Percentiles rank a stretch among this genome's conserved stretches.
Evolutionary conservation across 2,888 invertebrate genomes (phyloP).

Genomic region (Oithona nana): DNA sequence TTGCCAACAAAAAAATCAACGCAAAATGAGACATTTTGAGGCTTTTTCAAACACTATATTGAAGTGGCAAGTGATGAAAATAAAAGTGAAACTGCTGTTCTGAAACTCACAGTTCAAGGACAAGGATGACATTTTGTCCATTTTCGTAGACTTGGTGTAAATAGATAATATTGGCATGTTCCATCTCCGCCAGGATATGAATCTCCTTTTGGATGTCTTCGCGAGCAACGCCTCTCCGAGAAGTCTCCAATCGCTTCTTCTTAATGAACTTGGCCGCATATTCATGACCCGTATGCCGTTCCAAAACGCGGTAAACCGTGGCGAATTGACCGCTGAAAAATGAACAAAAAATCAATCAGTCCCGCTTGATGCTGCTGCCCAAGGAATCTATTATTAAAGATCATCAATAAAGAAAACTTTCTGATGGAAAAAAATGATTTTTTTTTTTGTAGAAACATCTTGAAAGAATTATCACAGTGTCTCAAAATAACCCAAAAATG

Average conservation of each 20-base stretch:
- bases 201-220: conserved; percentile 41
- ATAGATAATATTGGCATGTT: conserved; percentile 42
- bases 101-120: conserved; percentile 37
- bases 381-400: too few relatives aligned
- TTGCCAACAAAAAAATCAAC: too few relatives aligned
- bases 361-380: not conserved
- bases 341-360: not conserved
- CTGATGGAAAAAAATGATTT: too few relatives aligned
- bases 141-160: conserved; percentile 42
- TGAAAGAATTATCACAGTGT: too few relatives aligned
- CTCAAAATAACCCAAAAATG: too few relatives aligned
- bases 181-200: conserved; percentile 35
- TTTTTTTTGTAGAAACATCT: too few relatives aligned
- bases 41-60: too few relatives aligned
- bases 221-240: conserved; percentile 36
- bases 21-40: too few relatives aligned
- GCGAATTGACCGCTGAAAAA: conserved; percentile 42
- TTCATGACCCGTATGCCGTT: conserved; percentile 33
- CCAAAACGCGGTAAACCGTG: conserved; percentile 37
- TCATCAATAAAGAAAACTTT: too few relatives aligned
- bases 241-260: conserved; percentile 35
- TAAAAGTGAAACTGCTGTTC: too few relatives aligned
- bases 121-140: conserved; percentile 37
- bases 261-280: conserved; percentile 45
- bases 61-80: too few relatives aligned